Conservation (phyloP, 2,888 invertebrate genomes). For the Craniophora ligustri region DNA sequence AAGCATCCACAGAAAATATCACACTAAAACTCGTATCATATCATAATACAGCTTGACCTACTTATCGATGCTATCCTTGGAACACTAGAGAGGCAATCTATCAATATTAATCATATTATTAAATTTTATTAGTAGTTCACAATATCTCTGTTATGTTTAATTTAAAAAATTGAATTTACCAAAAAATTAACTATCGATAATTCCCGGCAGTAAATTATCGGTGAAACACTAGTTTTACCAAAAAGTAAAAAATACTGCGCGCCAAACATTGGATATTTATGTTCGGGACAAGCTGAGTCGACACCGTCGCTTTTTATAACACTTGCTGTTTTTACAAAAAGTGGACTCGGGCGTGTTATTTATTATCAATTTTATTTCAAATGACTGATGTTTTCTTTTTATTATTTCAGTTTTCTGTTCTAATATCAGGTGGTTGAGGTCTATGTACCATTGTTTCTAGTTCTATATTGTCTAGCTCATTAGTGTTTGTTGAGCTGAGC, state of each 20-base stretch:
- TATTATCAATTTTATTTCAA: not conserved
- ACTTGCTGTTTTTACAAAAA: conserved; percentile 5
- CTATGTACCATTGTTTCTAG: too few relatives aligned
- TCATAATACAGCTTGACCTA: too few relatives aligned
- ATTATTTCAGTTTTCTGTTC: not conserved
- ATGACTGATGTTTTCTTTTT: not conserved
- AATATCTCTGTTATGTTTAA: too few relatives aligned
- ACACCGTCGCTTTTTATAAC: conserved; percentile 29
- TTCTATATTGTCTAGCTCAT: too few relatives aligned
- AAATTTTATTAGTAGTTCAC: too few relatives aligned
- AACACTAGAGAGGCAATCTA: too few relatives aligned
- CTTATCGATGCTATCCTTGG: too few relatives aligned
- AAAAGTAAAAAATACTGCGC: conserved; percentile 24
- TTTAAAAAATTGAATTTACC: too few relatives aligned
- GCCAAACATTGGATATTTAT: conserved; percentile 34
- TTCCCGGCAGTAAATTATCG: conserved; percentile 14
- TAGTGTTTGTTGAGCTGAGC: too few relatives aligned
- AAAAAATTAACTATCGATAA: not conserved
- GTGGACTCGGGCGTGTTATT: not conserved
- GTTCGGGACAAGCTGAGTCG: conserved; percentile 31
- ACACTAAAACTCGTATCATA: too few relatives aligned
- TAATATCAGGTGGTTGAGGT: not conserved
- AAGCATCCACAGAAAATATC: too few relatives aligned
- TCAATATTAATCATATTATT: too few relatives aligned
- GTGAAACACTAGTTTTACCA: conserved; percentile 27